Percentiles rank a stretch among this genome's conserved stretches.
These are phyloP conservation scores for Lanius collurio DNA, from an alignment of 2,113 vertebrate genomes.

Conservation along the genomic window DNA sequence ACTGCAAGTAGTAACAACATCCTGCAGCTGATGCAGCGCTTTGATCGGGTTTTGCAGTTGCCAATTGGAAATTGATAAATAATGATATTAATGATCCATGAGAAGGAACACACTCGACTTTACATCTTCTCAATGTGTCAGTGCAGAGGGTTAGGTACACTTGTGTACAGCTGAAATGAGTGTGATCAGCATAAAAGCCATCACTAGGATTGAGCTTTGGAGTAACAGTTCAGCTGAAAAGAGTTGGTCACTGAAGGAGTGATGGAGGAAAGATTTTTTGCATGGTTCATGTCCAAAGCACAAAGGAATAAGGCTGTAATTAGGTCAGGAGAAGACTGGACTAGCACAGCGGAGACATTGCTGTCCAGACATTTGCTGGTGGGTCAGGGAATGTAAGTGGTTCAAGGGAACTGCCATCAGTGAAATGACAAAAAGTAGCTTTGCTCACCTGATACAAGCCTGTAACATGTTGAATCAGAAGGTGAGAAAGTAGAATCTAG, in stretches of 20 bases:
- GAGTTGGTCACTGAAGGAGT: background rate
- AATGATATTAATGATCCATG: background rate
- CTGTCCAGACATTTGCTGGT: background rate
- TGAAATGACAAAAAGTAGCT: constrained; percentile 31
- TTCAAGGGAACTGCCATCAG: background rate
- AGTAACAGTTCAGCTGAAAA: background rate
- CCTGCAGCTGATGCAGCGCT: background rate
- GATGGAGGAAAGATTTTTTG: background rate
- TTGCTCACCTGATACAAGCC: background rate
- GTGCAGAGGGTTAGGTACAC: background rate
- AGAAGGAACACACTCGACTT: rapidly evolving
- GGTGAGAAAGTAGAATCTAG: constrained; percentile 31
- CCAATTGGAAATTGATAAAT: background rate
- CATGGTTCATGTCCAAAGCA: background rate
- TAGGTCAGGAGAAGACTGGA: background rate
- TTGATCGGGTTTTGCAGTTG: background rate
- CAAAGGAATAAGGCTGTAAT: background rate
- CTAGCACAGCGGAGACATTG: background rate
- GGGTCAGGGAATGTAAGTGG: constrained; percentile 1
- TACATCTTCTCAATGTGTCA: background rate
- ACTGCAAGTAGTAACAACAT: background rate
- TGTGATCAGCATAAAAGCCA: background rate
- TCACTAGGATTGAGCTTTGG: background rate
- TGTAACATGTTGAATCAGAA: background rate
- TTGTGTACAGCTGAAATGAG: background rate